These are phyloP conservation scores for Heliangelus exortis DNA, from an alignment of 2,797 vertebrate species.

Conservation along the genomic window DNA sequence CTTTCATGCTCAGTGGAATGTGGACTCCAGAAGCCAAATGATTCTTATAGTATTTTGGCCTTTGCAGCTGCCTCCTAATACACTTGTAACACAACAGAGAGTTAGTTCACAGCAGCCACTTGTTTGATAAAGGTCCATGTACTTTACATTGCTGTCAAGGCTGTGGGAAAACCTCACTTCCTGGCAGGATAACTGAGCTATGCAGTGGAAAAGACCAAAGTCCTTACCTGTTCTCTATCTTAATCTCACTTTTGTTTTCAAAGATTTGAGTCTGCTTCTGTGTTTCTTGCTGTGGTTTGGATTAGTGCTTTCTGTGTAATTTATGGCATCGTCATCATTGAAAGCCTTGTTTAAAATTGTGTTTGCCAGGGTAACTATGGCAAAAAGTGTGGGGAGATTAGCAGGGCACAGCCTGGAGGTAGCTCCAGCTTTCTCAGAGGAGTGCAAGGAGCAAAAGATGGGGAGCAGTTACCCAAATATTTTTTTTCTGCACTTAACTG, in stretches of 20 bases:
- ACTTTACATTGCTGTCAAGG: background rate
- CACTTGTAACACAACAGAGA: background rate
- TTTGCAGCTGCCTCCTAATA: background rate
- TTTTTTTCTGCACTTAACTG: background rate
- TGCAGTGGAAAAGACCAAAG: background rate
- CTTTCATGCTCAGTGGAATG: background rate
- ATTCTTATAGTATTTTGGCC: background rate
- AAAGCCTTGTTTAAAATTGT: background rate
- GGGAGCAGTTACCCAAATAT: background rate
- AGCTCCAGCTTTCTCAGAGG: background rate
- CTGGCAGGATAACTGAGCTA: background rate
- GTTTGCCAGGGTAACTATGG: background rate
- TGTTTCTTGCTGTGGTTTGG: background rate
- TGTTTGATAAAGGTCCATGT: background rate
- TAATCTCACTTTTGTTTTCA: background rate
- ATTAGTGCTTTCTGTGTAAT: background rate
- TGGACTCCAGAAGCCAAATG: background rate
- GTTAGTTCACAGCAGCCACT: background rate
- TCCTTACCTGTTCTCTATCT: background rate
- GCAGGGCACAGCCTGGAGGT: background rate
- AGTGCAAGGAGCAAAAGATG: background rate
- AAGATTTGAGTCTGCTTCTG: background rate
- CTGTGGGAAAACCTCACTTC: slow-evolving; percentile 35
- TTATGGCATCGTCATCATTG: background rate
- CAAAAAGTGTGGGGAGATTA: background rate